Evolutionary conservation across 2,888 invertebrate genomes (phyloP), one percentile per base, ranked within the genome.

Genomic region (Ophonus ardosiacus): DNA sequence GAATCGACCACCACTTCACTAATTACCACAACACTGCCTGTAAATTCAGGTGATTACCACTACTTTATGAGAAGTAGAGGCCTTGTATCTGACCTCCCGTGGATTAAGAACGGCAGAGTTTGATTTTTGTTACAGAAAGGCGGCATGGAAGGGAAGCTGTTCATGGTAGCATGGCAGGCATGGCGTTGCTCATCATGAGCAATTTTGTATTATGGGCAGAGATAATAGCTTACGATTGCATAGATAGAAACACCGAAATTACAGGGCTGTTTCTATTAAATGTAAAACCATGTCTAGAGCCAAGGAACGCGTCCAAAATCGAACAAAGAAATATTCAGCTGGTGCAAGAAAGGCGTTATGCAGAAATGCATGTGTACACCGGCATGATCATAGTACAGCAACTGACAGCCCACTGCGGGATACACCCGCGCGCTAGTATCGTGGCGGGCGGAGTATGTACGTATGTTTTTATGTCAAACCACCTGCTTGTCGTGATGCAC

Each of bases 321-420:
- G 13, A 4, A 0, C 8, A 10, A 0, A 18, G 38, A 7, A 10
- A 31, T 21, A 43, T 81, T 4, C 18, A 65, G 56, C 71, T 82
- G 1, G 71, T 82, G 3, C 68, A 68, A n/a, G 56, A 81, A 21
- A 68, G 81, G 5, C n/a, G 18, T 4, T 81, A 43, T 24, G 21
- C 13, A 0, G 84, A 78, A 15, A 31, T 78, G 13, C 84, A 84
- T 31, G 84, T 84, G 1, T 84, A 78, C 15, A 40, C 59, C 6
- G 71, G 82, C 57, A 40, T 76, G 24, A 76, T 83, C 8, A 59
- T 40, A 7, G 76, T 76, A 7, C 84, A 84, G 43, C 78, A 78
- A 18, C 24, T 78, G 3, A 43, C 78, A 4, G 10, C 43, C 6
- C 78, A 78, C 56, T 78, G 78, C 15, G 84, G 84, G 17, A 63